Evolutionary conservation across 1,140 invertebrate genomes (phyloP).

Genomic region (Bombus sibiricus): DNA sequence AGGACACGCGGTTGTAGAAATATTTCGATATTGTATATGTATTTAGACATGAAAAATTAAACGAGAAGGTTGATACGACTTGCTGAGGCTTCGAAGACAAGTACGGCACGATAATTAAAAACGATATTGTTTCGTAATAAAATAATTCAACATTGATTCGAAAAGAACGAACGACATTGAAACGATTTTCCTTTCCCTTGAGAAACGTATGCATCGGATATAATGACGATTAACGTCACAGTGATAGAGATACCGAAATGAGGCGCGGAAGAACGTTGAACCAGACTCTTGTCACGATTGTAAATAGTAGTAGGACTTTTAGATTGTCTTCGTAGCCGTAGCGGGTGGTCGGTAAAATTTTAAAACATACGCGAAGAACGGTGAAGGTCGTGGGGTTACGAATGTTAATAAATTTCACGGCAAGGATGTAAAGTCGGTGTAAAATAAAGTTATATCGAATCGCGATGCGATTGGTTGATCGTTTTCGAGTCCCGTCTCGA

Average conservation of each 20-base stretch:
- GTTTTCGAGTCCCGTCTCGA: conserved; percentile 28
- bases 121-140: background rate
- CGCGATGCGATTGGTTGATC: conserved; percentile 39
- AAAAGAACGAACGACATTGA: no score
- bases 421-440: background rate
- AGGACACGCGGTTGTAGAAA: conserved; percentile 64
- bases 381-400: conserved; percentile 12
- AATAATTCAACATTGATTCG: background rate
- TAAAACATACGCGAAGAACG: conserved; percentile 1
- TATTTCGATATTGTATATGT: conserved; percentile 65
- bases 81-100: conserved; percentile 20
- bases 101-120: background rate
- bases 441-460: conserved; percentile 29
- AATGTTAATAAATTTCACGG: conserved; percentile 33
- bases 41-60: conserved; percentile 42
- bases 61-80: conserved; percentile 15
- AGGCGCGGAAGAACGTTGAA: background rate
- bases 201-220: background rate
- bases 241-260: background rate
- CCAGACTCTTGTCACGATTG: background rate
- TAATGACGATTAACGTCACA: background rate
- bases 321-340: conserved; percentile 11
- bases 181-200: background rate
- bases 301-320: conserved; percentile 11
- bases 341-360: conserved; percentile 15